Conservation (phyloP, 92 coral and sea anemone species). For the Parazoanthus darwini region DNA sequence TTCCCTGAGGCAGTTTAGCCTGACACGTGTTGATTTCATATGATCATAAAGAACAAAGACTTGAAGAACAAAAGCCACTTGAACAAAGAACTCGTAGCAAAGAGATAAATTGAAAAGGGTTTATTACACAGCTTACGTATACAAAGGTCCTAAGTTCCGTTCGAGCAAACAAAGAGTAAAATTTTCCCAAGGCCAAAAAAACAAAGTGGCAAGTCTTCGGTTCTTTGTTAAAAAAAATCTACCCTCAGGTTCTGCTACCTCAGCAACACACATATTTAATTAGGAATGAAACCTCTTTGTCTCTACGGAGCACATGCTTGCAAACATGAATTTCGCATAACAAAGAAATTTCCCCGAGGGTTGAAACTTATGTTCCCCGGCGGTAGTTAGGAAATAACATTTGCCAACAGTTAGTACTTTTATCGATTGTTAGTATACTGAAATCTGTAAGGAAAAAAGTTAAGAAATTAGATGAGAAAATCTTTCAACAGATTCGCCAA, state of each 20-base stretch:
- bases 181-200: neutral
- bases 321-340: constrained; percentile 35
- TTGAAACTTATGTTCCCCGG: constrained; percentile 25
- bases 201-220: neutral
- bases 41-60: constrained; percentile 34
- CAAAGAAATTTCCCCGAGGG: constrained; percentile 37
- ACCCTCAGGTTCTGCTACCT: constrained; percentile 36
- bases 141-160: neutral
- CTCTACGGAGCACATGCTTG: constrained; percentile 34
- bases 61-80: constrained; percentile 9
- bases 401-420: constrained; percentile 33
- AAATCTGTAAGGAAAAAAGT: constrained; percentile 25
- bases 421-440: constrained; percentile 37
- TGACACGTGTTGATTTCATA: constrained; percentile 18
- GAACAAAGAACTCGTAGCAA: neutral
- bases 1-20: constrained; percentile 22
- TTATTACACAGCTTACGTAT: neutral
- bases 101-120: constrained; percentile 26
- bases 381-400: constrained; percentile 10
- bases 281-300: constrained; percentile 10
- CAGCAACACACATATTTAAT: constrained; percentile 28
- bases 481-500: constrained; percentile 22
- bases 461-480: constrained; percentile 27
- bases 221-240: constrained; percentile 23
- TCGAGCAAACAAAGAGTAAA: constrained; percentile 12